Conservation (phyloP, 2,113 vertebrate genomes). For the Salminus brasiliensis region DNA sequence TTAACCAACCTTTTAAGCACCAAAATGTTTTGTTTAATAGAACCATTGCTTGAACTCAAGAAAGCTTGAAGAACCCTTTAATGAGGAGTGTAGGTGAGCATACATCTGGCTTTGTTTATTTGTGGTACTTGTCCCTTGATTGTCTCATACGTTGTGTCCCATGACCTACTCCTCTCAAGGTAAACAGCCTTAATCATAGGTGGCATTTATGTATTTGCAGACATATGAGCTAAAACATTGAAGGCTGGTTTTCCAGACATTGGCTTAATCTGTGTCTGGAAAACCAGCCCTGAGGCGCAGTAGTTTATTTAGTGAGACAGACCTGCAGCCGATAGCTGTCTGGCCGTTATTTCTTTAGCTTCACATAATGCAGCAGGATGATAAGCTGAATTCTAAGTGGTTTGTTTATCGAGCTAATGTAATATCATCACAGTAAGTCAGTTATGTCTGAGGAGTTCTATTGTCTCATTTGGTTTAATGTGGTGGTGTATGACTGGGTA, state of each 20-base stretch:
- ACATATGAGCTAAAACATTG: not conserved
- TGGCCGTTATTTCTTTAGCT: conserved; percentile 9
- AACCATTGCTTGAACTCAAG: no score
- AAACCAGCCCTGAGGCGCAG: conserved; percentile 18
- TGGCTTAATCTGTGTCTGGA: conserved; percentile 28
- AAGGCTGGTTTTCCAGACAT: conserved; percentile 30
- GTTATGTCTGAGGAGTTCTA: not conserved
- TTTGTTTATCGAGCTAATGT: not conserved
- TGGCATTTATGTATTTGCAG: not conserved
- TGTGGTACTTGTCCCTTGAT: no score
- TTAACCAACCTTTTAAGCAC: no score
- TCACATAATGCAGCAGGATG: conserved; percentile 6
- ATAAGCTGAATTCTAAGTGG: not conserved
- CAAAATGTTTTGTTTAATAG: no score
- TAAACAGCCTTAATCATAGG: not conserved
- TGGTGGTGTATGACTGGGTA: not conserved
- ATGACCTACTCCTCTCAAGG: not conserved
- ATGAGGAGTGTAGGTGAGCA: no score
- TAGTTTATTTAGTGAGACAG: conserved; percentile 18
- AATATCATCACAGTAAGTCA: not conserved
- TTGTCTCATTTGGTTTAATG: not conserved
- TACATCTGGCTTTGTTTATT: no score
- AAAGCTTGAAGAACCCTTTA: no score
- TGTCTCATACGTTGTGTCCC: no score
- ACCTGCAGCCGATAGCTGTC: conserved; percentile 1